These are phyloP conservation scores for Anguilla obscura DNA, from an alignment of 2,797 vertebrate species.

Conservation along the genomic window DNA sequence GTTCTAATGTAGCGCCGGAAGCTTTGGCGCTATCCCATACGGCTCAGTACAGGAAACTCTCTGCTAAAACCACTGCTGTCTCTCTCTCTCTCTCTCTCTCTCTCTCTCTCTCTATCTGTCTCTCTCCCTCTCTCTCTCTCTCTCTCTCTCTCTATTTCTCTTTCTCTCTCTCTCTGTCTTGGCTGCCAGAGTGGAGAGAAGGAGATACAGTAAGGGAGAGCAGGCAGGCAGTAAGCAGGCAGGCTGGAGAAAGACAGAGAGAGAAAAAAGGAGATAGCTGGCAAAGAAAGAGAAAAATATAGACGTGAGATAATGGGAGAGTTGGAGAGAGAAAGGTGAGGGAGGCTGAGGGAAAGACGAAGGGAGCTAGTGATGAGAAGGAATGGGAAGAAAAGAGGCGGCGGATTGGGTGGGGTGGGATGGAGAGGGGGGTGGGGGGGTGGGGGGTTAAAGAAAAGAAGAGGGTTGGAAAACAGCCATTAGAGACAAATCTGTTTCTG, in stretches of 20 bases:
- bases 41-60: not conserved
- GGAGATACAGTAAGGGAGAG: not conserved
- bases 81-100: not conserved
- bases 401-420: conserved; percentile 42
- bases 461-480: conserved; percentile 79
- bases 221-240: not conserved
- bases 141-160: not conserved
- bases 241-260: conserved; percentile 33
- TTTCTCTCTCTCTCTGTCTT: not conserved
- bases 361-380: not conserved
- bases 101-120: not conserved
- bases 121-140: not conserved
- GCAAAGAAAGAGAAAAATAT: not conserved
- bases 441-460: conserved; percentile 26
- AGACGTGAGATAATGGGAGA: not conserved
- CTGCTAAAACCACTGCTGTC: too few relatives aligned
- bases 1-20: not conserved
- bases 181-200: not conserved
- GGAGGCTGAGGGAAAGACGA: not conserved
- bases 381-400: conserved; percentile 31
- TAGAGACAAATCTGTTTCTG: conserved; percentile 83
- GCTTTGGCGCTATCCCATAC: not conserved
- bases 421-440: conserved; percentile 49
- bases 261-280: not conserved
- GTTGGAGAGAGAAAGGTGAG: not conserved